Conservation (phyloP, 2,797 vertebrate genomes). For the Clarias pachynema region DNA sequence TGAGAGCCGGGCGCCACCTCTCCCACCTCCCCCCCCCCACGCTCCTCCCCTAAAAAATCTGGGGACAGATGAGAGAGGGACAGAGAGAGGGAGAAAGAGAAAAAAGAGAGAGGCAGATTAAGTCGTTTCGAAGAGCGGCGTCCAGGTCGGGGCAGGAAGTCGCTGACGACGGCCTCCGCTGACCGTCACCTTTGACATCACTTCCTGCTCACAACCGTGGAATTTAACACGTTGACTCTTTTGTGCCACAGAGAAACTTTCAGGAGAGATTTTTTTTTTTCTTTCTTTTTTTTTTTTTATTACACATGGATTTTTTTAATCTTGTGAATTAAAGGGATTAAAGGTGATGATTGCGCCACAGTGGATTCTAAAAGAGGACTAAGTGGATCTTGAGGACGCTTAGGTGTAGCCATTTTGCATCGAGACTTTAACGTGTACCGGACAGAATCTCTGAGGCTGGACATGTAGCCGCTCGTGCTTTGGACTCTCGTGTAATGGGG, state of each 20-base stretch:
- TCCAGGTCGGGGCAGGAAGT: constrained; percentile 64
- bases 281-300: neutral
- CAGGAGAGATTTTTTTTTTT: neutral
- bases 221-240: constrained; percentile 50
- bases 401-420: constrained; percentile 47
- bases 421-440: constrained; percentile 24
- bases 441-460: constrained; percentile 33
- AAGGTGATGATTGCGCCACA: constrained; percentile 17
- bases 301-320: constrained; percentile 22
- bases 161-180: constrained; percentile 53
- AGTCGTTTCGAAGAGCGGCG: constrained; percentile 69
- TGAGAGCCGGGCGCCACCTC: constrained; percentile 76
- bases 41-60: constrained; percentile 62
- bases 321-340: constrained; percentile 36
- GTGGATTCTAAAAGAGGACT: constrained; percentile 45
- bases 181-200: constrained; percentile 57
- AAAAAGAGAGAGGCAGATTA: constrained; percentile 67
- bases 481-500: constrained; percentile 28
- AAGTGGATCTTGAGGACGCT: constrained; percentile 33
- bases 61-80: constrained; percentile 66
- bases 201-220: constrained; percentile 62
- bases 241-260: constrained; percentile 53
- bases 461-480: constrained; percentile 17
- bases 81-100: constrained; percentile 74
- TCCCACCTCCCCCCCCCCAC: constrained; percentile 53